Percentiles rank a stretch among this genome's conserved stretches.
Conservation (phyloP, 2,113 vertebrate species). For the Labeo catla region DNA sequence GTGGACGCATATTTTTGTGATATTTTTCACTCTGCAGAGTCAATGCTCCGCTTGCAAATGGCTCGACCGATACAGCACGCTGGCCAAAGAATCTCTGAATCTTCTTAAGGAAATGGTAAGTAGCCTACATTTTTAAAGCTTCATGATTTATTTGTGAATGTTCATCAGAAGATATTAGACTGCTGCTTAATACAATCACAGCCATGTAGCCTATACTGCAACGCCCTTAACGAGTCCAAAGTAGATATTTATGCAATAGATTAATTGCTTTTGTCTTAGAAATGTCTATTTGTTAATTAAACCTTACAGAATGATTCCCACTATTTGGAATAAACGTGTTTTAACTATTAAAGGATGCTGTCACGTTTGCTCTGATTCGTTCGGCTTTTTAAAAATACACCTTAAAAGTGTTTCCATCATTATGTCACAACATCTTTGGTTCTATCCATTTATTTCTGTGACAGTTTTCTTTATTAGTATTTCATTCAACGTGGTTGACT, state of each 20-base stretch:
- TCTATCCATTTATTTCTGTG: not conserved
- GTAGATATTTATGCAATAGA: not conserved
- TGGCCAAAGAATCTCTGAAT: not conserved
- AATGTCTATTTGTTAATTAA: not conserved
- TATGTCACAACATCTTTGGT: not conserved
- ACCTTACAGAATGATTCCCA: not conserved
- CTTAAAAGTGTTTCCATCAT: not conserved
- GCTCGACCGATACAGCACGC: not conserved
- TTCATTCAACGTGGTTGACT: not conserved
- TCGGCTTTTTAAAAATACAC: not conserved
- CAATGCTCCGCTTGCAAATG: conserved; percentile 31
- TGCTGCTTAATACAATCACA: not conserved
- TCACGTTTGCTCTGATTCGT: not conserved
- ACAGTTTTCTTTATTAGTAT: not conserved
- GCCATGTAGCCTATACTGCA: no score
- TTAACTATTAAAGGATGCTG: not conserved
- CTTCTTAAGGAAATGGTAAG: conserved; percentile 35
- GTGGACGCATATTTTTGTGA: conserved; percentile 32
- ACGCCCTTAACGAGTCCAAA: not conserved
- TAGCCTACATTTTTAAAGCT: not conserved
- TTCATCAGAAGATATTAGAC: not conserved
- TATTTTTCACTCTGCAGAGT: conserved; percentile 24
- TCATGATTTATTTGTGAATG: not conserved
- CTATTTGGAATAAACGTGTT: not conserved
- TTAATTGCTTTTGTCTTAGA: not conserved